Percentiles rank a stretch among this genome's conserved stretches.
These are phyloP conservation scores for Adelphocoris suturalis DNA, from an alignment of 2,888 invertebrate genomes.

Conservation along the genomic window DNA sequence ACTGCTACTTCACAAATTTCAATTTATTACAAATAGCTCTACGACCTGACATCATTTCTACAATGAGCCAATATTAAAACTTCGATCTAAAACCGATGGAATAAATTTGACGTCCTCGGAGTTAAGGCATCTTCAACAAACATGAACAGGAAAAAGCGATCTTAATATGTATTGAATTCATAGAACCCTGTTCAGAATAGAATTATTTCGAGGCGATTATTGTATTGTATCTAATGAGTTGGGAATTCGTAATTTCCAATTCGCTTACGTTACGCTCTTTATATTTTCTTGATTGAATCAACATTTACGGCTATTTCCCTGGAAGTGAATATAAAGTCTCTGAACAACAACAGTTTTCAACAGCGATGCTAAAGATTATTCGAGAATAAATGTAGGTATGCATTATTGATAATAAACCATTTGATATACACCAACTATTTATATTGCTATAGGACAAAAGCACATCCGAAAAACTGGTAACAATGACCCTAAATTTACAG, in stretches of 20 bases:
- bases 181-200: conserved; percentile 41
- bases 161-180: not conserved
- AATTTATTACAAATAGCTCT: not conserved
- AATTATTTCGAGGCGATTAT: not conserved
- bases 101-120: conserved; percentile 19
- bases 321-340: conserved; percentile 15
- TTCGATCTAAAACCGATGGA: conserved; percentile 28
- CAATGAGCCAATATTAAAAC: not conserved
- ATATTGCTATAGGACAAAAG: conserved; percentile 71
- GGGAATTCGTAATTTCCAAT: not conserved
- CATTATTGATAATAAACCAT: conserved; percentile 11
- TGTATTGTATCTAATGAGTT: not conserved
- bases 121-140: conserved; percentile 9
- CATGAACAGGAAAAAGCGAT: conserved; percentile 33
- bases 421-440: conserved; percentile 12
- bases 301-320: not conserved
- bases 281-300: not conserved
- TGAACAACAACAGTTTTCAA: conserved; percentile 16
- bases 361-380: conserved; percentile 18
- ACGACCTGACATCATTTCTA: not conserved
- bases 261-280: not conserved
- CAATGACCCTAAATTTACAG: conserved; percentile 63
- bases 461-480: conserved; percentile 68
- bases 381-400: conserved; percentile 10
- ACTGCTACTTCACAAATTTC: conserved; percentile 41